Conservation (phyloP, 2,113 vertebrate genomes). For the Oreochromis niloticus region DNA sequence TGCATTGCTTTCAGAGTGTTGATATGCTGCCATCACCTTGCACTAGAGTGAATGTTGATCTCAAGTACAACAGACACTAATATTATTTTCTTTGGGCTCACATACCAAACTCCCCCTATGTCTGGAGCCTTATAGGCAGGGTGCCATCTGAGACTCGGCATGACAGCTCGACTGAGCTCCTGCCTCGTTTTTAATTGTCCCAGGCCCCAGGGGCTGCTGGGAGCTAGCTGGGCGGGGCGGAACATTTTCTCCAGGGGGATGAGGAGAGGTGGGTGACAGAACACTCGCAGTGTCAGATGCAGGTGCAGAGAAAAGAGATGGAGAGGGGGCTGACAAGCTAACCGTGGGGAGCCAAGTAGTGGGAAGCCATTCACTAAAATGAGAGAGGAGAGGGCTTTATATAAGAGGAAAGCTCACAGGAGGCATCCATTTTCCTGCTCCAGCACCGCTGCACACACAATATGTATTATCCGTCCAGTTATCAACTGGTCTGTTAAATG, state of each 20-base stretch:
- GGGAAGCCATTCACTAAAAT: slow-evolving; percentile 37
- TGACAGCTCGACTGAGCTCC: slow-evolving; percentile 49
- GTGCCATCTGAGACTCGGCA: slow-evolving; percentile 29
- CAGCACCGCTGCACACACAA: neutral
- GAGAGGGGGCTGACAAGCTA: slow-evolving; percentile 46
- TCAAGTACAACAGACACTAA: slow-evolving; percentile 29
- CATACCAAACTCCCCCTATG: neutral
- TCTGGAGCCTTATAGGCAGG: neutral
- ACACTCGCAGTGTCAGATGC: slow-evolving; percentile 62
- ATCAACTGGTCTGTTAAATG: slow-evolving; percentile 17
- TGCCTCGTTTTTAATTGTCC: slow-evolving; percentile 63
- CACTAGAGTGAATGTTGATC: slow-evolving; percentile 35
- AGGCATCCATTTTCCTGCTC: slow-evolving; percentile 26
- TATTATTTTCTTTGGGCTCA: slow-evolving; percentile 37
- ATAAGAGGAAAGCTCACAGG: slow-evolving; percentile 34
- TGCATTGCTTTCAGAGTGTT: slow-evolving; percentile 37
- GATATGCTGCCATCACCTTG: slow-evolving; percentile 46
- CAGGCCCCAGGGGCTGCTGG: slow-evolving; percentile 57
- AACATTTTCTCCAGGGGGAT: slow-evolving; percentile 20
- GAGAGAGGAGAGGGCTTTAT: slow-evolving; percentile 42
- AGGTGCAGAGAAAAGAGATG: slow-evolving; percentile 46
- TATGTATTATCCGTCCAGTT: slow-evolving; percentile 33
- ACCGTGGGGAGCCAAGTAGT: slow-evolving; percentile 42
- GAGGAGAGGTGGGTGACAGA: slow-evolving; percentile 45
- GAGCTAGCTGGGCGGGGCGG: slow-evolving; percentile 46